Base-by-base conservation (phyloP, 2,113 vertebrate genomes). In the Heptranchias perlo region DNA sequence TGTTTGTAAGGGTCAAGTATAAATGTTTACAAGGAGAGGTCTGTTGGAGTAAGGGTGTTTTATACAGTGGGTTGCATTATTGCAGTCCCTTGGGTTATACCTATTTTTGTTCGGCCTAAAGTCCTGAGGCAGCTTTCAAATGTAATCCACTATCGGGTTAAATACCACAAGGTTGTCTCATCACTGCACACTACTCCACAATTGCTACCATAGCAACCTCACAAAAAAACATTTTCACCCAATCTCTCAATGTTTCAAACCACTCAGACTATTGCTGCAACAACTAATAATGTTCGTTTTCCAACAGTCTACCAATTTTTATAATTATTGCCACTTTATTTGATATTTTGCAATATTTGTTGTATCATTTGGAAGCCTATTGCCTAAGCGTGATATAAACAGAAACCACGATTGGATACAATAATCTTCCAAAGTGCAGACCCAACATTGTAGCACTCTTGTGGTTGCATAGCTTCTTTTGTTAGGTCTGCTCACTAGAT, bases 171-270 rank as follows among this genome's bases (percentile, higher is more conserved):
- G 89, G n/a, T 61, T 62, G 23, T 62, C 62, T 7, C 58, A 92
- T 92, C 58, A 21, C 58, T 39, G 18, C 54, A 6, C 58, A 61
- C 58, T 6, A n/a, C 87, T 67, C 13, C 44, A 67, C n/a, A 65
- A 65, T 61, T 94, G 94, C 65, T 69, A 47, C 64, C 94, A 95
- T 49, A 52, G 62, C 94, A 95, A 95, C 64, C 94, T 95, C 47
- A 52, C 44, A 4, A 52, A 84, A 25, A 69, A 69, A n/a, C 23
- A 69, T 44, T 52, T 14, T 67, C 44, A 69, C 23, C 94, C 94
- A 69, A 94, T 65, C 16, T 65, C 62, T 25, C 39, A 65, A 31
- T 69, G 94, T 65, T 28, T 31, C 44, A 49, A 35, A 69, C 13
- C 54, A 39, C 54, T 92, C 35, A 23, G 89, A 39, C 35, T n/a